These are phyloP conservation scores for Lagorchestes hirsutus DNA, from an alignment of 2,797 vertebrate species.

Conservation along the genomic window DNA sequence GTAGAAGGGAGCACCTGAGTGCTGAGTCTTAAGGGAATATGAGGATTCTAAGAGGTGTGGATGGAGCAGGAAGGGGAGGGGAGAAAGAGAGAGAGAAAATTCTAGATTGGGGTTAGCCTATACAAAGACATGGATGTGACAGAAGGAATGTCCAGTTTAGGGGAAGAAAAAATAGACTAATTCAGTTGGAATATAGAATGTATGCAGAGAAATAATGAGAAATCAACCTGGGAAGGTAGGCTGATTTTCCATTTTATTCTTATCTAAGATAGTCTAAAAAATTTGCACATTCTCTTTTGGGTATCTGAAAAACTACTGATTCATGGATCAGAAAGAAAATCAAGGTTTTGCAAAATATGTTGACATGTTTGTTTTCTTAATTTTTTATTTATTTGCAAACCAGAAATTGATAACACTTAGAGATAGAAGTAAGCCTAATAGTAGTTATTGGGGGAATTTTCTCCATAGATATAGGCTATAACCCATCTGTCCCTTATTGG, in stretches of 20 bases:
- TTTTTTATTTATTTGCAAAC: neutral
- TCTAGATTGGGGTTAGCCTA: neutral
- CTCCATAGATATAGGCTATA: neutral
- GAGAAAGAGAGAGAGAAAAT: neutral
- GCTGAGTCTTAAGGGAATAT: neutral
- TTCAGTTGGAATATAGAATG: neutral
- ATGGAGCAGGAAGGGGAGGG: neutral
- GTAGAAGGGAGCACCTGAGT: neutral
- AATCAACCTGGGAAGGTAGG: neutral
- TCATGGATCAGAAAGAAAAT: neutral
- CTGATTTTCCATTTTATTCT: neutral
- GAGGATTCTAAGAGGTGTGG: neutral
- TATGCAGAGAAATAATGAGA: neutral
- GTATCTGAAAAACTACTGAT: neutral
- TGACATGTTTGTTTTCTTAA: neutral
- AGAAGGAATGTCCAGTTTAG: neutral
- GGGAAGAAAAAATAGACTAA: neutral
- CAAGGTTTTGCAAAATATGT: neutral
- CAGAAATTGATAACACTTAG: neutral
- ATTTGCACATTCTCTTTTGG: neutral
- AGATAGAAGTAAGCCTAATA: neutral
- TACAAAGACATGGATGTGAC: neutral
- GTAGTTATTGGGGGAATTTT: neutral
- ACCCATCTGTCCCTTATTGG: neutral
- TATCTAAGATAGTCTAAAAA: neutral